Evolutionary conservation across 2,888 invertebrate species (phyloP), one percentile per base, ranked within the genome.

Genomic region (Scelioninae gen. 2): DNA sequence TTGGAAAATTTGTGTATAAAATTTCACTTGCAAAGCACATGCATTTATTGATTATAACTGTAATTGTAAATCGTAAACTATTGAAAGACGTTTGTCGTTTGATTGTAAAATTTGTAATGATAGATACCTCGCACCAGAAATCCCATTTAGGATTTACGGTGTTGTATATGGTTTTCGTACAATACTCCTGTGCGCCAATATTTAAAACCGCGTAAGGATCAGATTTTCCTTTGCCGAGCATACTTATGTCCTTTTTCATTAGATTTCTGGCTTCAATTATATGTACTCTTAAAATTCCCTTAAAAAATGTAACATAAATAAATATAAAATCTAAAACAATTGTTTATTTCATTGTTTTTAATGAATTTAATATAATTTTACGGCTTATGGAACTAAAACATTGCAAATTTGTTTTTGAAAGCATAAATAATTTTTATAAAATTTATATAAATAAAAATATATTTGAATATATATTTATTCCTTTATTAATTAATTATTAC

Each of bases 211-310:
- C 95, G 86, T 98, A 99, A 2, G 99, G 98, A 89, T 99, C 98
- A 0, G 97, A 97, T 88, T 98, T 98, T 84, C 97, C 96, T 89
- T 95, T 94, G 84, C 96, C 96, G 81, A 98, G 86, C 86, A 98
- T 89, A 43, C 95, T 91, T 48, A 97, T 93, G 86, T 99, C 99
- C 87, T 96, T 97, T 86, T 95, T 97, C 93, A 96, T 96, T 16
- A 99, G 90, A 86, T 98, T 94, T 85, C 94, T 94, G 6, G 96
- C 98, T 89, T 96, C 96, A 5, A 98, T 92, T 7, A 98, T 92
- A 85, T 97, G 96, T 61, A 99, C 93, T 76, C 98, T 90, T 61
- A 99, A 88, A 33, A 98, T 94, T 71, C 99, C 98, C 96, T 98
- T 80, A 9, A 87, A 74, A 72, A 13, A 25, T 4, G 25, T 25